Conservation (phyloP, 2,797 vertebrate species). For the Pampus argenteus region DNA sequence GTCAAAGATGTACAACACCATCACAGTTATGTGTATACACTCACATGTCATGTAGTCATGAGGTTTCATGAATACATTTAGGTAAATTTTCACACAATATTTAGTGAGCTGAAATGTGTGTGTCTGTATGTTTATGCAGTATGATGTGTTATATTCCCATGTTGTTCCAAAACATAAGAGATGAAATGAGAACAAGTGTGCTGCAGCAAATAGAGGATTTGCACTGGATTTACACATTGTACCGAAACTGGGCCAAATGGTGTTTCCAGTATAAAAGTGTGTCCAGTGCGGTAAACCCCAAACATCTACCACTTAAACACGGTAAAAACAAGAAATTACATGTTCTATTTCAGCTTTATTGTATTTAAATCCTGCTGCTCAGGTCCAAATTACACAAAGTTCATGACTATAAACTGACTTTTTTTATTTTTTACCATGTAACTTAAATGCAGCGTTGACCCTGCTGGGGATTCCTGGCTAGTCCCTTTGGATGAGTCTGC, state of each 20-base stretch:
- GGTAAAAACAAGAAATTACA: conserved; percentile 53
- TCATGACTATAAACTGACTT: conserved; percentile 17
- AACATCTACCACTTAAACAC: conserved; percentile 39
- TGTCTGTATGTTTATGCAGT: no score
- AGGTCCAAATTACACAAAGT: conserved; percentile 24
- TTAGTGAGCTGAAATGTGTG: background rate
- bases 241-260: conserved; percentile 22
- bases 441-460: conserved; percentile 74
- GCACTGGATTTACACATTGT: conserved; percentile 7
- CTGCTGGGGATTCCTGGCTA: conserved; percentile 68
- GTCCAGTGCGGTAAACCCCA: conserved; percentile 43
- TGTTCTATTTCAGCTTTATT: conserved; percentile 47
- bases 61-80: no score
- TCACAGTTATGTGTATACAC: background rate
- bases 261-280: conserved; percentile 33
- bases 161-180: background rate
- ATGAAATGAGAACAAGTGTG: conserved; percentile 14
- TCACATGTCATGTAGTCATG: background rate
- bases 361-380: conserved; percentile 31
- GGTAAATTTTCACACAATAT: background rate
- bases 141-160: background rate
- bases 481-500: conserved; percentile 65
- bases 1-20: background rate
- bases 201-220: conserved; percentile 14
- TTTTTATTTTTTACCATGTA: conserved; percentile 60